A percentile compares a stretch with the other conserved stretches of the same genome.
phyloP scores from a whole-genome alignment of 1,140 invertebrate species.

The Chironomus tepperi region DNA sequence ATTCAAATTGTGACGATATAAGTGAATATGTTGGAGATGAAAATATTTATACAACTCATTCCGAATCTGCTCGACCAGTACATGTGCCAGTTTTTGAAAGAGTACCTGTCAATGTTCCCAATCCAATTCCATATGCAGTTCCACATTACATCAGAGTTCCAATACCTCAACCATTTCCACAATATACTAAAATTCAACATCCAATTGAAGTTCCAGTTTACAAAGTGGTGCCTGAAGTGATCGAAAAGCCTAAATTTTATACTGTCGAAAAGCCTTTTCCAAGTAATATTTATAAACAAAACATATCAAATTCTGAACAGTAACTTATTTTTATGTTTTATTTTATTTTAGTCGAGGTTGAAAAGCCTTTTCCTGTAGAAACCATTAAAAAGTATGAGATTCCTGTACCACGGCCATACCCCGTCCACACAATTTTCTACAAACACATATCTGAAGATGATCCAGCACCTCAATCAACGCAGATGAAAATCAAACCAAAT shows the following conservation, averaged over 20 bases:
- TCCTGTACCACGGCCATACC: slow-evolving; percentile 65
- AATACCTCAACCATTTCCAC: slow-evolving; percentile 65
- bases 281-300: slow-evolving; percentile 2
- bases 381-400: slow-evolving; percentile 69
- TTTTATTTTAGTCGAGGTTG: slow-evolving; percentile 48
- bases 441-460: slow-evolving; percentile 52
- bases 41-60: slow-evolving; percentile 44
- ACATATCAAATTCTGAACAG: too few species aligned
- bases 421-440: slow-evolving; percentile 69
- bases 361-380: slow-evolving; percentile 67
- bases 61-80: slow-evolving; percentile 56
- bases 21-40: slow-evolving; percentile 33
- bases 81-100: slow-evolving; percentile 66
- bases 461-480: background rate
- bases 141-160: slow-evolving; percentile 54
- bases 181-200: slow-evolving; percentile 49
- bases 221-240: slow-evolving; percentile 53
- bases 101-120: slow-evolving; percentile 62
- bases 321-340: too few species aligned
- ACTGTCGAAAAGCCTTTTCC: slow-evolving; percentile 61
- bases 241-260: slow-evolving; percentile 66
- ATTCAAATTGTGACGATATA: background rate
- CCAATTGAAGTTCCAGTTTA: slow-evolving; percentile 64
- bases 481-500: too few species aligned
- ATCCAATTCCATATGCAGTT: slow-evolving; percentile 62